Base-by-base conservation (phyloP, 2,888 invertebrate genomes). In the Hydraecia micacea region DNA sequence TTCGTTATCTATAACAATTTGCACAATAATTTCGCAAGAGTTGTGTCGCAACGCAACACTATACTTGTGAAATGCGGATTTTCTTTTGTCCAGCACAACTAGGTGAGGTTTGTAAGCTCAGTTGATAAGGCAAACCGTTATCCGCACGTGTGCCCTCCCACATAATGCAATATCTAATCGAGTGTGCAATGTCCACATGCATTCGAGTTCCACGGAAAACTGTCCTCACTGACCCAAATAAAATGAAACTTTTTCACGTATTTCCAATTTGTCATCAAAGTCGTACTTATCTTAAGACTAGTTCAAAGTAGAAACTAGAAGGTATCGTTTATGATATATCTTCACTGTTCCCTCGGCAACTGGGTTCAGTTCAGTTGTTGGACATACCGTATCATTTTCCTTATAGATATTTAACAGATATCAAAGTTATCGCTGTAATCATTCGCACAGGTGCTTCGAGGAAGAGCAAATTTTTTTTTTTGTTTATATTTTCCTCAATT, bases 71-170 rank as follows among this genome's bases (percentile, higher is more conserved):
- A 88, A 90, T 86, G 81, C 76, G 87, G 84, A 89, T 89, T 89
- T 91, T 91, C 86, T 88, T 86, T 88, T 87, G 88, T 86, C 83
- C 85, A 81, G 77, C 78, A 79, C 84, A 81, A 84, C 86, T 88
- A 78, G 83, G 87, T 83, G 84, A 87, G 85, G 89, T 86, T 88
- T 86, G 88, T 87, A 86, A 86, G 84, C 75, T 82, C 80, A 84
- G 87, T 83, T 89, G 95, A 95, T 95, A 95, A 94, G 89, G 91
- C 88, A 79, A 86, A 88, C 94, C 93, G 94, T 93, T 94, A 94
- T 92, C 92, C 94, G 92, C 95, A 95, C 95, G 95, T 94, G 94
- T 93, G 91, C 87, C 90, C 91, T 91, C 93, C 93, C 91, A 93
- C 94, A 88, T 88, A 91, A 88, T 80, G 79, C 80, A 81, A 86